A percentile compares a stretch with the other conserved stretches of the same genome.
Evolutionary conservation across 1,140 invertebrate species (phyloP).

Genomic region (Oscheius sp.): DNA sequence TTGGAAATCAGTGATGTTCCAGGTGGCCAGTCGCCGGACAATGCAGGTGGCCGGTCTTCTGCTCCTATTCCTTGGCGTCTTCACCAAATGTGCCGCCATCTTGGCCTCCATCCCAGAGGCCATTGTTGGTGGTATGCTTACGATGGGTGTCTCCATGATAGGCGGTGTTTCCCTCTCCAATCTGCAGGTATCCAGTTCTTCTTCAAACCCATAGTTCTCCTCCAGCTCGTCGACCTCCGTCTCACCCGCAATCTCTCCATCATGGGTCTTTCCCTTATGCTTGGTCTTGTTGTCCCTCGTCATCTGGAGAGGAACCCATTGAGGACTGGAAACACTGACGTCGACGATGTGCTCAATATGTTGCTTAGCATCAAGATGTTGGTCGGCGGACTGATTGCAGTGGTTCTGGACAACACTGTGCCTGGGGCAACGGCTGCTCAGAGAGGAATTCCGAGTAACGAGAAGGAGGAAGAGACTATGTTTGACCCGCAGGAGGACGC

Average conservation of each 20-base stretch:
- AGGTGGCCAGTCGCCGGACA: conserved; percentile 33
- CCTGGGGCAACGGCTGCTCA: conserved; percentile 47
- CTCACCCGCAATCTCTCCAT: conserved; percentile 31
- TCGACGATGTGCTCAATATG: conserved; percentile 61
- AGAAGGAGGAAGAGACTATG: neutral
- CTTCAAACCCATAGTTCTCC: neutral
- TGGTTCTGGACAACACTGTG: conserved; percentile 62
- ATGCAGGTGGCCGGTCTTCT: conserved; percentile 35
- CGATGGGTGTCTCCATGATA: conserved; percentile 37
- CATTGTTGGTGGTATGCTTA: conserved; percentile 30
- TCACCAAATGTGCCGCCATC: conserved; percentile 33
- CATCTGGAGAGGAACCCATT: conserved; percentile 32
- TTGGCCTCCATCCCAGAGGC: conserved; percentile 30
- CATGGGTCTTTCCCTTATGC: conserved; percentile 32
- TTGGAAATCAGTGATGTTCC: conserved; percentile 50
- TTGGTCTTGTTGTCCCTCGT: conserved; percentile 25
- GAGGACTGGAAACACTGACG: conserved; percentile 11
- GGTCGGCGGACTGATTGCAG: conserved; percentile 62
- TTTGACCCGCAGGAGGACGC: neutral
- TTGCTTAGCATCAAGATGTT: conserved; percentile 63
- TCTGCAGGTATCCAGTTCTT: conserved; percentile 16
- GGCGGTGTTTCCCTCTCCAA: conserved; percentile 30
- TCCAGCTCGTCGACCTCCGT: conserved; percentile 33
- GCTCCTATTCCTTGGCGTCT: conserved; percentile 18
- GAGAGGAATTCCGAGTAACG: conserved; percentile 4